phyloP scores from a whole-genome alignment of 2,113 vertebrate species.

The Parus major region DNA sequence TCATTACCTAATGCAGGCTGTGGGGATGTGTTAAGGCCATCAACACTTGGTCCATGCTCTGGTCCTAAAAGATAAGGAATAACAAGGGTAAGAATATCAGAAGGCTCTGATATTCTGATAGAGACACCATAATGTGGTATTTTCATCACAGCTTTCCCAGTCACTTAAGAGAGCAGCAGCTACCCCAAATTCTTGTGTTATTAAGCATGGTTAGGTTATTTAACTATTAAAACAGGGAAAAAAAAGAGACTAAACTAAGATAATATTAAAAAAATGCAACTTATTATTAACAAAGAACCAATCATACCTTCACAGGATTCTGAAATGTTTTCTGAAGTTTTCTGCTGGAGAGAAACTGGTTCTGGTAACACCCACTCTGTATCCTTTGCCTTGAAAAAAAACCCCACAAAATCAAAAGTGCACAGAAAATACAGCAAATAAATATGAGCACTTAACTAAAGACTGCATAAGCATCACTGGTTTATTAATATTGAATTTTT shows the following conservation, averaged over 20 bases:
- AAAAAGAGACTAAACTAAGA: background rate
- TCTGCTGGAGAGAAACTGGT: background rate
- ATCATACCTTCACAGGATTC: constrained; percentile 60
- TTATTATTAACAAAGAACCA: background rate
- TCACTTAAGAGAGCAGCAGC: background rate
- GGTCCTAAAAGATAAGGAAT: constrained; percentile 45
- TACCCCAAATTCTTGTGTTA: background rate
- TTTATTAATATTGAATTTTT: background rate
- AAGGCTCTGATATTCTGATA: background rate
- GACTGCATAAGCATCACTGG: background rate
- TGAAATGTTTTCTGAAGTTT: background rate
- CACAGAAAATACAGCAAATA: background rate
- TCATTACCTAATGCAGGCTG: constrained; percentile 83
- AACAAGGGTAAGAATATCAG: background rate
- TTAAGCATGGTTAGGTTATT: background rate
- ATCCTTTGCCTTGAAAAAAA: constrained; percentile 26
- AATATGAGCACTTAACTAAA: background rate
- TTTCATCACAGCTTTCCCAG: background rate
- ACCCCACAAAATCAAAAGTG: background rate
- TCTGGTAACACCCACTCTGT: background rate
- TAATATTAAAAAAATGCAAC: background rate
- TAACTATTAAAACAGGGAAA: background rate
- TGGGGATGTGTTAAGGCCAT: constrained; percentile 82
- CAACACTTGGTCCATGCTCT: constrained; percentile 85
- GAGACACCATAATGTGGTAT: fast-evolving